Evolutionary conservation across 2,113 vertebrate species (phyloP), one percentile per base, ranked within the genome.

Genomic region (Hippocampus barbouri): DNA sequence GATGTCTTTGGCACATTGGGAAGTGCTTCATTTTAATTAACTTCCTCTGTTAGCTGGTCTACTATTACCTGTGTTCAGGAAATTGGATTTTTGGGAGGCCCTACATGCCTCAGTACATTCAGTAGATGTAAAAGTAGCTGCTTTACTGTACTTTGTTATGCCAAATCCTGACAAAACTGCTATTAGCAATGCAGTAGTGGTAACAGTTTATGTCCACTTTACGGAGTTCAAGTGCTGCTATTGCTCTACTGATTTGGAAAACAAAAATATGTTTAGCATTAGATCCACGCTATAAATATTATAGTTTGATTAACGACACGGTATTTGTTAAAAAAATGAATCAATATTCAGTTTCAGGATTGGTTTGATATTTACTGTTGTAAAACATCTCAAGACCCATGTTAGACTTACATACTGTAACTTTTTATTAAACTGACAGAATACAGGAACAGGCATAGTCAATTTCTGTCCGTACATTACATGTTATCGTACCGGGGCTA

Each of bases 91-190:
- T 60, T 30, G 6, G 25, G 71, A 84, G 73, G 83, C 83, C 80
- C 12, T 38, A 38, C 34, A 38, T 38, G 71, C 71, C 8, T 60
- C 23, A 30, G 4, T 81, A 64, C 81, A 65, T 83, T 6, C 47
- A 51, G 47, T 51, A 65, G 80, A 62, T 73, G 51, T 60, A 64
- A 77, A 56, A 62, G 51, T 68, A 27, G 11, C 61, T 41, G 61
- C 45, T 83, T 85, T 82, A 75, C 40, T 79, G 47, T 54, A 75
- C 30, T 84, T 79, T 66, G 68, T 68, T 64, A 68, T 54, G 71
- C 40, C 71, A 71, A 72, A 68, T 75, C 78, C 71, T 71, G 59
- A 66, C 67, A 57, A 25, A 57, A 63, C 25, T 69, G 8, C 38
- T 70, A 23, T 66, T 10, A 72, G n/a, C 25, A 72, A 79, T 66